phyloP scores from a whole-genome alignment of 2,113 vertebrate genomes.

The Lophotis ruficrista region DNA sequence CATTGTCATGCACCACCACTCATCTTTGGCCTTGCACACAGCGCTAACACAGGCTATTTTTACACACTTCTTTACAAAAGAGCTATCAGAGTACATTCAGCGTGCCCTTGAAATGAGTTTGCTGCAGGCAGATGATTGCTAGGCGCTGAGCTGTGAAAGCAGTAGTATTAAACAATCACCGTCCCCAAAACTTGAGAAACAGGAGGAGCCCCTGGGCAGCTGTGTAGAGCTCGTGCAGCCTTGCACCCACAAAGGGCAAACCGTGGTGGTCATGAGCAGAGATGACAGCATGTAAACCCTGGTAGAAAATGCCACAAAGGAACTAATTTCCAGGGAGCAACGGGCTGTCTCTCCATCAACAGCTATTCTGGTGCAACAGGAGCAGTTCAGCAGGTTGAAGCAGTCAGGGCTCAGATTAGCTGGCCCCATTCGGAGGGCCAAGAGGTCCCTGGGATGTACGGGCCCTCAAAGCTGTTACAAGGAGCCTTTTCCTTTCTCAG shows the following conservation, averaged over 20 bases:
- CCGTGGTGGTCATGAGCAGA: accelerated
- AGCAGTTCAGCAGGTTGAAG: background rate
- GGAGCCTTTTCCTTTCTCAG: background rate
- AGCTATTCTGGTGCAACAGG: background rate
- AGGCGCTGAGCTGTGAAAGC: background rate
- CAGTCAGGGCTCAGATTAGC: background rate
- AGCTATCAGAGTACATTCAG: background rate
- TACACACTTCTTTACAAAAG: background rate
- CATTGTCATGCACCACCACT: background rate
- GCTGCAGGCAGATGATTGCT: background rate
- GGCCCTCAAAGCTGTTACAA: background rate
- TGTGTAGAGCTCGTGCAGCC: background rate
- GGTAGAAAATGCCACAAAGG: accelerated
- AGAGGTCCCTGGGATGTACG: accelerated
- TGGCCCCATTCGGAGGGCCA: accelerated
- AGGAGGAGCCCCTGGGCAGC: background rate
- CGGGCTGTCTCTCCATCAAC: background rate
- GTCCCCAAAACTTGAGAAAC: background rate
- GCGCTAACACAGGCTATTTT: background rate
- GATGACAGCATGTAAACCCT: accelerated
- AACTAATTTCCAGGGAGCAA: background rate
- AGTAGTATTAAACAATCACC: background rate
- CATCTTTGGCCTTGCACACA: background rate
- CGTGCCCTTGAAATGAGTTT: background rate
- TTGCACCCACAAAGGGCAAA: background rate